These are phyloP conservation scores for Burhinus bistriatus DNA, from an alignment of 2,113 vertebrate species.

Conservation along the genomic window DNA sequence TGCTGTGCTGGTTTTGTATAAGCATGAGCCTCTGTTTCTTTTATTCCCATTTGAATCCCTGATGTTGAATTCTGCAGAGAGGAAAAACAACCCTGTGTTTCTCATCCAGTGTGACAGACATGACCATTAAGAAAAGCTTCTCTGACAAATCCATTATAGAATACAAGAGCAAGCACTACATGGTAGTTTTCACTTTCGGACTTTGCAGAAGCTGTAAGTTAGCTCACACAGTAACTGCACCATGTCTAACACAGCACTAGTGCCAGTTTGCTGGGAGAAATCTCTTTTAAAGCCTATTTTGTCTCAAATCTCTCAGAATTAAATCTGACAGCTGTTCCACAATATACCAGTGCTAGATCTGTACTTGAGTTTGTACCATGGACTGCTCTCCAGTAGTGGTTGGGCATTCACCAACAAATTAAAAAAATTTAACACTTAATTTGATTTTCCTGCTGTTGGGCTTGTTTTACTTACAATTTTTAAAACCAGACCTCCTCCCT, in stretches of 20 bases:
- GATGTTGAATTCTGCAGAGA: not conserved
- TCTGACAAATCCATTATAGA: not conserved
- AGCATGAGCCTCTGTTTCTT: not conserved
- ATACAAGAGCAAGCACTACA: not conserved
- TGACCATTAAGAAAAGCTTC: not conserved
- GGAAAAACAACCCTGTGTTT: not conserved
- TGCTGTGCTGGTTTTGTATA: not conserved
- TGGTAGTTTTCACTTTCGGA: not conserved
- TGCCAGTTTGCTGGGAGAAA: not conserved
- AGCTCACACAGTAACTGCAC: not conserved
- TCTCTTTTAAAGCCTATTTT: not conserved
- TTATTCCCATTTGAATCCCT: not conserved
- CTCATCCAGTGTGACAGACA: not conserved
- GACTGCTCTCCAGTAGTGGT: not conserved
- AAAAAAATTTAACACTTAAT: not conserved
- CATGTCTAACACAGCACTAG: not conserved
- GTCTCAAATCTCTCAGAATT: not conserved
- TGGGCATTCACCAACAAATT: constrained; percentile 35
- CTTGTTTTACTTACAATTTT: not conserved
- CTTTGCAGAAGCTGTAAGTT: not conserved
- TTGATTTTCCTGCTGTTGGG: not conserved
- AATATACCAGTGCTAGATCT: not conserved
- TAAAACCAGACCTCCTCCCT: not conserved
- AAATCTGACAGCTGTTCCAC: not conserved
- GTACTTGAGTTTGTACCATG: not conserved